Conservation (phyloP, 1,140 invertebrate genomes). For the Choristoneura fumiferana region DNA sequence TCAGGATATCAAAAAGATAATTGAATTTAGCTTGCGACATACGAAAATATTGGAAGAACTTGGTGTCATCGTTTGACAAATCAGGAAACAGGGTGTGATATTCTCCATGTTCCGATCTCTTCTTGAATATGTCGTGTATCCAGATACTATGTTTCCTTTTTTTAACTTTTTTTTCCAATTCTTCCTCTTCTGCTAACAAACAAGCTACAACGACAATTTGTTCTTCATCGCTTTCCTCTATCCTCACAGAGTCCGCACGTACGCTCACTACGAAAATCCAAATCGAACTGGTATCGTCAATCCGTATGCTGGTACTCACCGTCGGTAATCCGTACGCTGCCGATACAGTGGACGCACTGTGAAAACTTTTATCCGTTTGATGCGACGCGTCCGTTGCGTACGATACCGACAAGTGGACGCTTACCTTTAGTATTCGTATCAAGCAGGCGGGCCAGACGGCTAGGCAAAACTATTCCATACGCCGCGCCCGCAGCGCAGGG, state of each 20-base stretch:
- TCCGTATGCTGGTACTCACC: conserved; percentile 5
- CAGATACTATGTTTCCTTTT: conserved; percentile 26
- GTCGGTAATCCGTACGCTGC: conserved; percentile 10
- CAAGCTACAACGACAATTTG: conserved; percentile 17
- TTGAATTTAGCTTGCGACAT: conserved; percentile 25
- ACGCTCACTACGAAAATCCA: conserved; percentile 11
- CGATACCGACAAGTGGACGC: background rate
- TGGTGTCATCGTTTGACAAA: conserved; percentile 23
- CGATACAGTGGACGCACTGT: conserved; percentile 10
- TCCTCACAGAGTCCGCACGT: conserved; percentile 17
- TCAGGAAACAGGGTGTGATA: conserved; percentile 27
- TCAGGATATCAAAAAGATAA: conserved; percentile 20
- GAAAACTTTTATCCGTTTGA: background rate
- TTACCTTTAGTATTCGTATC: too few species aligned
- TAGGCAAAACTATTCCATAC: too few species aligned
- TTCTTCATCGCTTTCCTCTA: conserved; percentile 19
- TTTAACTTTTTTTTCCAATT: conserved; percentile 21
- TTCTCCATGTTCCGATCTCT: conserved; percentile 28
- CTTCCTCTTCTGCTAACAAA: conserved; percentile 26
- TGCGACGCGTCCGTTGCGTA: conserved; percentile 6
- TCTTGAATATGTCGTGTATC: conserved; percentile 27
- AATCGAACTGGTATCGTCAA: conserved; percentile 20
- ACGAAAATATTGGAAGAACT: conserved; percentile 28
- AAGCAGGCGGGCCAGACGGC: too few species aligned
- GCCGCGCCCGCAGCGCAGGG: too few species aligned